Conservation (phyloP, 2,113 vertebrate species). For the Gallinago media region DNA sequence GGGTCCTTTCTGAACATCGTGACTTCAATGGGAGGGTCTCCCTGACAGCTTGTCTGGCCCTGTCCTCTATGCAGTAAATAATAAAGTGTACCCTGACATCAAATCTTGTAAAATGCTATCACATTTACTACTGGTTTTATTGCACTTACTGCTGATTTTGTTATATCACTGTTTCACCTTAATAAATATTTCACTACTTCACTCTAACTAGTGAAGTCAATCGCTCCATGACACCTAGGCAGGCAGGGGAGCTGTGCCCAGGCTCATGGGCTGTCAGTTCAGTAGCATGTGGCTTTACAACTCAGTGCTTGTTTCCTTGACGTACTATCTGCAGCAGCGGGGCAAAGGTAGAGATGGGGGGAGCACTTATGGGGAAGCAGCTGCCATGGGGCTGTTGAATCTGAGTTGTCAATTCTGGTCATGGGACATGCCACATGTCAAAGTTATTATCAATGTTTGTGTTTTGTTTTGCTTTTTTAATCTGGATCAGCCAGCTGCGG, state of each 20-base stretch:
- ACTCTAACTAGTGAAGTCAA: too few species aligned
- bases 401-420: background rate
- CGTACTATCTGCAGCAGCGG: background rate
- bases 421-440: rapidly evolving
- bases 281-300: background rate
- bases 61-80: too few species aligned
- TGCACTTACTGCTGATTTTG: too few species aligned
- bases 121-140: too few species aligned
- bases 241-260: rapidly evolving
- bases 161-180: too few species aligned
- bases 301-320: background rate
- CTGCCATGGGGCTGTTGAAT: rapidly evolving
- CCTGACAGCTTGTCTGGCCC: too few species aligned
- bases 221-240: too few species aligned
- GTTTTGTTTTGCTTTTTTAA: background rate
- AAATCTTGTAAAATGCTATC: too few species aligned
- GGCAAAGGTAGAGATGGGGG: background rate
- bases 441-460: background rate
- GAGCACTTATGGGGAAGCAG: background rate
- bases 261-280: background rate
- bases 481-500: background rate
- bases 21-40: too few species aligned
- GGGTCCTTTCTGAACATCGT: too few species aligned
- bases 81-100: too few species aligned
- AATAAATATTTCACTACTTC: too few species aligned